Percentiles rank a stretch among this genome's conserved stretches.
Conservation (phyloP, 2,797 vertebrate genomes). For the Phylloscopus collybita region DNA sequence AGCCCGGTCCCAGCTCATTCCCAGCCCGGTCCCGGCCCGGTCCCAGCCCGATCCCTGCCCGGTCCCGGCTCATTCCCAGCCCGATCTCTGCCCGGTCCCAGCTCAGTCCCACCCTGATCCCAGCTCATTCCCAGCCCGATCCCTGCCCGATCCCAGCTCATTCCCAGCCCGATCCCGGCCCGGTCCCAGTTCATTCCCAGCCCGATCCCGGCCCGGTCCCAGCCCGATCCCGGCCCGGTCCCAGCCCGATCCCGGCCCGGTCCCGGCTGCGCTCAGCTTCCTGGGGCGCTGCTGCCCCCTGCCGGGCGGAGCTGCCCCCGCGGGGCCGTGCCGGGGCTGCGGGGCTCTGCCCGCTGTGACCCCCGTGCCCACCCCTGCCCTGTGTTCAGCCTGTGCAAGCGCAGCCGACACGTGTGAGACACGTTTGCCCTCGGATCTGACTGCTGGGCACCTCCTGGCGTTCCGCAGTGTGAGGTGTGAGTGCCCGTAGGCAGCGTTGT, state of each 20-base stretch:
- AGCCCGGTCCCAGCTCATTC: accelerated
- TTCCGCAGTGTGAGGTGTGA: background rate
- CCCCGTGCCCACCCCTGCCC: background rate
- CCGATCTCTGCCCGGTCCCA: accelerated
- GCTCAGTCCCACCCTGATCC: accelerated
- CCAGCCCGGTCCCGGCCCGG: background rate
- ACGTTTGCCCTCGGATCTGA: background rate
- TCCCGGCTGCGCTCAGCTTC: background rate
- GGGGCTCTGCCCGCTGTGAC: background rate
- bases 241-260: background rate
- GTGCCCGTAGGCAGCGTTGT: background rate
- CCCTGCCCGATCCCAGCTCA: accelerated
- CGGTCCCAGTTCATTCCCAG: background rate
- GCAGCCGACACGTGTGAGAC: background rate
- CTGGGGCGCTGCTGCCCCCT: background rate
- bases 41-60: background rate
- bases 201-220: background rate
- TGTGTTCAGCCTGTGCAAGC: background rate
- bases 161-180: accelerated
- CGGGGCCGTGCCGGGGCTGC: background rate
- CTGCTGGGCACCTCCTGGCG: background rate
- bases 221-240: accelerated
- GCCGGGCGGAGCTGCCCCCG: background rate
- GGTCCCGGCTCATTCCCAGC: accelerated
- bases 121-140: accelerated